phyloP scores from a whole-genome alignment of 2,113 vertebrate genomes.

The Hippopotamus amphibius region DNA sequence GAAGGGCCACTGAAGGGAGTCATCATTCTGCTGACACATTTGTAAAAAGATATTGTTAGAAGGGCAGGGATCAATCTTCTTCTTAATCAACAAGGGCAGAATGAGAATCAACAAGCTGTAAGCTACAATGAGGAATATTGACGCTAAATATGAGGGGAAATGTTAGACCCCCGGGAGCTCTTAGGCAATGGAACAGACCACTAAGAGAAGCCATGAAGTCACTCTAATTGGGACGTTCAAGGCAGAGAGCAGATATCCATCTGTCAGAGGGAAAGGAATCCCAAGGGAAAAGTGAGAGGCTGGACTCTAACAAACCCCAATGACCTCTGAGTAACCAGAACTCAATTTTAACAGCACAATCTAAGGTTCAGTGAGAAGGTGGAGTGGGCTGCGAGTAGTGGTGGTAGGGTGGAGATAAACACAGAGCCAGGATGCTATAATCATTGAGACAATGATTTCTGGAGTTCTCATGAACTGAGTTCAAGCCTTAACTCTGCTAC shows the following conservation, averaged over 20 bases:
- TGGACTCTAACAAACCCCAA: not conserved
- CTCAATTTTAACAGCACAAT: not conserved
- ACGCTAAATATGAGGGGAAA: constrained; percentile 59
- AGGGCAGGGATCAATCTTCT: constrained; percentile 41
- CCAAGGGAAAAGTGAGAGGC: not conserved
- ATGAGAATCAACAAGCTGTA: constrained; percentile 64
- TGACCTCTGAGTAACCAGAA: not conserved
- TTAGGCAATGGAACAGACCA: constrained; percentile 46
- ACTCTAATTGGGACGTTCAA: constrained; percentile 14
- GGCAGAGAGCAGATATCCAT: constrained; percentile 24
- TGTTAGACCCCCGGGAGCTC: constrained; percentile 22
- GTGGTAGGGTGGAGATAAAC: not conserved
- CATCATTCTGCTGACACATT: constrained; percentile 54
- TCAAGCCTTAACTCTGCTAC: not conserved
- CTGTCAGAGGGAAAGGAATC: not conserved
- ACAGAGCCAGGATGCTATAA: too few relatives aligned
- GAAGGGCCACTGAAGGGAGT: constrained; percentile 27
- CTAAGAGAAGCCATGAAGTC: constrained; percentile 44
- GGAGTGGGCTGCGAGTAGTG: not conserved
- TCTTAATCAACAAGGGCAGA: constrained; percentile 62
- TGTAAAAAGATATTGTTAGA: constrained; percentile 55
- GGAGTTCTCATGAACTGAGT: not conserved
- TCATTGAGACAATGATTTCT: not conserved
- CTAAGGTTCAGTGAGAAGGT: not conserved
- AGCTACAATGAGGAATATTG: constrained; percentile 50